Evolutionary conservation across 2,888 invertebrate genomes (phyloP).

Genomic region (Drepana falcataria): DNA sequence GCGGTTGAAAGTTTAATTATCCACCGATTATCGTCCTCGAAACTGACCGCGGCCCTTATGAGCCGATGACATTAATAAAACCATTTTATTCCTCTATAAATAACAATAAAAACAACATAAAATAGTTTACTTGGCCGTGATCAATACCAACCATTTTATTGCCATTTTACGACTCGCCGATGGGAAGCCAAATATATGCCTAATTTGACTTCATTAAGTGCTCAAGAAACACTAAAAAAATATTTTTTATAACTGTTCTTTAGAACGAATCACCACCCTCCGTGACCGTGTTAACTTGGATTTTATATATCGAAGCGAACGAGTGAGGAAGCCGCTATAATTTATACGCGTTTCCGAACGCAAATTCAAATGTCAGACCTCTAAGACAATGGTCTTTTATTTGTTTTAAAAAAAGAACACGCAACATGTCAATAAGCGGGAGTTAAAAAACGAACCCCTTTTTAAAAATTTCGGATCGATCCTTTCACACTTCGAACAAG

Average conservation of each 20-base stretch:
- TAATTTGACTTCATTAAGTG: constrained; percentile 73
- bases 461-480: constrained; percentile 69
- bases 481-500: constrained; percentile 76
- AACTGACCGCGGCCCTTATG: constrained; percentile 34
- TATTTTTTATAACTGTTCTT: constrained; percentile 50
- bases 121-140: constrained; percentile 69
- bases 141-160: constrained; percentile 69
- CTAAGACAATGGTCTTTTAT: constrained; percentile 29
- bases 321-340: constrained; percentile 22
- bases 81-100: constrained; percentile 70
- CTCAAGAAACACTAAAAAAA: constrained; percentile 64
- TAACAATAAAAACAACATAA: constrained; percentile 75
- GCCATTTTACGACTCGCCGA: constrained; percentile 62
- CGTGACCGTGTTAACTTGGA: constrained; percentile 8
- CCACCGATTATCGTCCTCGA: constrained; percentile 10
- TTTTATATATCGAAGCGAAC: constrained; percentile 6
- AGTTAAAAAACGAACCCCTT: constrained; percentile 47
- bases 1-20: constrained; percentile 17
- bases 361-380: constrained; percentile 29
- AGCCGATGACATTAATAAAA: constrained; percentile 68
- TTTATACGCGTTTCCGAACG: constrained; percentile 26
- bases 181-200: constrained; percentile 66
- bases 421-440: constrained; percentile 65
- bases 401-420: constrained; percentile 42
- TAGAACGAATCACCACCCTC: constrained; percentile 20